Conservation (phyloP, 2,797 vertebrate genomes). For the Ptychadena robeensis region DNA sequence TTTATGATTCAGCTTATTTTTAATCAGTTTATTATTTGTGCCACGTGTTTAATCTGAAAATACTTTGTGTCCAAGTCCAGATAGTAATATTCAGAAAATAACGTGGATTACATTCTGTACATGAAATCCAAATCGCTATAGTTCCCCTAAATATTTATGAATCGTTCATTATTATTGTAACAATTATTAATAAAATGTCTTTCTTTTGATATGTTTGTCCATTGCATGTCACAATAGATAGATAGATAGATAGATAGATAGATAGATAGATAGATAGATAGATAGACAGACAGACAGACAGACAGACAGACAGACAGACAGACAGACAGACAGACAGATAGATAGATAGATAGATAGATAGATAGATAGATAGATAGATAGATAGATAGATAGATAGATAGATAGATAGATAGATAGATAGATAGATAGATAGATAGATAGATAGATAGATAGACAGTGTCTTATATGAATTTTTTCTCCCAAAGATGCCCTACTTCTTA, state of each 20-base stretch:
- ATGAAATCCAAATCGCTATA: background rate
- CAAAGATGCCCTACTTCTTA: too few species aligned
- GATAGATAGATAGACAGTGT: too few species aligned
- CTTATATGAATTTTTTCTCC: too few species aligned
- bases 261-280: background rate
- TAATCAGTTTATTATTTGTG: background rate
- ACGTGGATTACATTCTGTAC: background rate
- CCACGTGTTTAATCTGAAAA: background rate
- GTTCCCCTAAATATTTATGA: too few species aligned
- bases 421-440: background rate
- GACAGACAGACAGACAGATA: too few species aligned
- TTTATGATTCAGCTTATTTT: background rate
- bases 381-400: slow-evolving; percentile 1
- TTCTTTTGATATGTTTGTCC: too few species aligned
- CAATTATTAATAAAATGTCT: too few species aligned
- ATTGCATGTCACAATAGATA: too few species aligned
- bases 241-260: background rate
- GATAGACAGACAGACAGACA: background rate
- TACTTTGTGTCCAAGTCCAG: background rate
- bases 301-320: background rate
- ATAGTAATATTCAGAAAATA: too few species aligned
- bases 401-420: background rate
- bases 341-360: background rate
- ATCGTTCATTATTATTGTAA: too few species aligned
- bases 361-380: background rate